Percentiles rank a stretch among this genome's conserved stretches.
Evolutionary conservation across 2,888 invertebrate species (phyloP).

Genomic region (Acanthacorydalis orientalis): DNA sequence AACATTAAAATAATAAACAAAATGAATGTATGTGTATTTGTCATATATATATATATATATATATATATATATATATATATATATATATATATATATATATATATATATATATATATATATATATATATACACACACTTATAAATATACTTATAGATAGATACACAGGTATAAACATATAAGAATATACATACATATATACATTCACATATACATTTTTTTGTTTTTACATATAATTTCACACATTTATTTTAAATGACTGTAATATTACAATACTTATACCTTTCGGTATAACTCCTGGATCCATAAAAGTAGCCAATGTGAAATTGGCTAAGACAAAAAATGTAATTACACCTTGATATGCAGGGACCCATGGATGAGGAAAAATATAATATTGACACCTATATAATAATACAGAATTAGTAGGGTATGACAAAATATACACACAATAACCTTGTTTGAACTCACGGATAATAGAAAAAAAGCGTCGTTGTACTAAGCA

Average conservation of each 20-base stretch:
- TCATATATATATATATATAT: background rate
- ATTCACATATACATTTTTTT: no score
- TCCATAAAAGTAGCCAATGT: conserved; percentile 99
- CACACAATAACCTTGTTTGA: conserved; percentile 14
- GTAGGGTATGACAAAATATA: no score
- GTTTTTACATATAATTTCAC: background rate
- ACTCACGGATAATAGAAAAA: conserved; percentile 99
- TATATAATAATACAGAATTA: conserved; percentile 27
- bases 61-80: background rate
- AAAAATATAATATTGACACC: conserved; percentile 74
- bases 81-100: background rate
- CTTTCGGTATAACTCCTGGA: conserved; percentile 96
- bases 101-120: no score
- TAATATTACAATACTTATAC: conserved; percentile 30
- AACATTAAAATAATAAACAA: conserved; percentile 6
- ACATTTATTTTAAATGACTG: background rate
- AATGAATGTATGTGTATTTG: background rate
- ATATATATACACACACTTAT: no score
- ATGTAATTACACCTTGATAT: conserved; percentile 84
- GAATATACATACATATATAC: no score
- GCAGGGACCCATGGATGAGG: conserved; percentile 80
- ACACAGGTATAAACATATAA: no score
- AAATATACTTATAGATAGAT: no score
- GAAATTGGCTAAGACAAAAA: conserved; percentile 97
- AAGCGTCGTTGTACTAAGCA: conserved; percentile 81